Conservation (phyloP, 2,113 vertebrate genomes). For the Spea multiplicata region DNA sequence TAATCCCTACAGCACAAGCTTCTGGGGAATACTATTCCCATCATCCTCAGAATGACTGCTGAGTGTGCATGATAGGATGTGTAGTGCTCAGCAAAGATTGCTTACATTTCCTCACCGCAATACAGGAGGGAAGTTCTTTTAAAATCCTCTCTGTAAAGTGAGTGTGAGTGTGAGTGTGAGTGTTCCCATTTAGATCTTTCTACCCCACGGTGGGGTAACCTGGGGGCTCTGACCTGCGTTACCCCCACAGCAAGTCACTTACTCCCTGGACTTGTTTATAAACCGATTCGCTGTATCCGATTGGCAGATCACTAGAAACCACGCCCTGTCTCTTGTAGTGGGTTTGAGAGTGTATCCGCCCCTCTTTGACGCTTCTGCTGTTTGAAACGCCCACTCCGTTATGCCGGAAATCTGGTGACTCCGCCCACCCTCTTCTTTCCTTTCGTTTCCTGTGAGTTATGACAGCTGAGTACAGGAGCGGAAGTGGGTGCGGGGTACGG, state of each 20-base stretch:
- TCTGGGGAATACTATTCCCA: too few species aligned
- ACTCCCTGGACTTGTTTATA: constrained; percentile 32
- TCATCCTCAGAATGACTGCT: too few species aligned
- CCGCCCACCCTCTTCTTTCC: too few species aligned
- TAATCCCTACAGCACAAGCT: too few species aligned
- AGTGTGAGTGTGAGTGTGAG: neutral
- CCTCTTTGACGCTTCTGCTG: neutral
- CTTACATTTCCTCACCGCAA: too few species aligned
- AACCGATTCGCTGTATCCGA: constrained; percentile 13
- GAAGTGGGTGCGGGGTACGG: neutral
- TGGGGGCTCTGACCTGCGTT: neutral
- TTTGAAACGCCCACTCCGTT: too few species aligned
- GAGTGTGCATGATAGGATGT: too few species aligned
- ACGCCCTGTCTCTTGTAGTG: neutral
- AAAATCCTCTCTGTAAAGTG: neutral
- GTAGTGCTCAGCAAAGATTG: too few species aligned
- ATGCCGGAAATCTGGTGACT: too few species aligned
- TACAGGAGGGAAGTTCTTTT: too few species aligned
- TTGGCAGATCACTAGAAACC: constrained; percentile 22
- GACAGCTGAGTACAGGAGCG: neutral
- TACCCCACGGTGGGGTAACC: neutral
- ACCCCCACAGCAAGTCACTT: constrained; percentile 4
- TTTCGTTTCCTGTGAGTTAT: too few species aligned
- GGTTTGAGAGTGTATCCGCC: neutral
- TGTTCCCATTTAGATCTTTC: neutral